Base-by-base conservation (phyloP, 2,888 invertebrate genomes). In the Cistogaster globosa region DNA sequence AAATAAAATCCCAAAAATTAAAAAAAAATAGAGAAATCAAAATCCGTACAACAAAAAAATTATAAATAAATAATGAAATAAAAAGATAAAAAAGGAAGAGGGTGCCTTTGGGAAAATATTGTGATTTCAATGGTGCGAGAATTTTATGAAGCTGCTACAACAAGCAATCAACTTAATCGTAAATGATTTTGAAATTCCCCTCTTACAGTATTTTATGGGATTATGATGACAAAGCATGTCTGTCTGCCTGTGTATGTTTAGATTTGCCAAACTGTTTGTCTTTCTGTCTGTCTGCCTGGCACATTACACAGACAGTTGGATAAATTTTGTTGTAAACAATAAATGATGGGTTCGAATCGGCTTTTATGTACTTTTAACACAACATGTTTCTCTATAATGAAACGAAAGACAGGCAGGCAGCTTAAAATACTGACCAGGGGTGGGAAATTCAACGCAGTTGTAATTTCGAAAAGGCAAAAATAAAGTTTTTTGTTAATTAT, bases 191-290 rank as follows among this genome's bases (percentile, higher is more conserved):
- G n/a, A 58, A 38, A 68, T 9, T 65, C 51, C 69, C 74, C 75
- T 75, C 82, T 42, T 42, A 75, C 65, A 75, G 65, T 45, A 71
- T 84, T 71, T 82, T 76, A 86, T 69, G 65, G 67, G 84, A 84
- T 84, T 84, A 86, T 84, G 84, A 84, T 82, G 86, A 84, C 82
- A 86, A 82, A 62, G 76, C 76, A 84, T 18, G 72, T 72, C 62
- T 53, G 38, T 38, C 72, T 67, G 75, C 77, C 58, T 77, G 32
- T 69, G 69, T 78, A 42, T 69, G 69, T 78, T 74, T 60, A 71
- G 18, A 38, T 62, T 69, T 69, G 4, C n/a, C 45, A 57, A 63
- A 71, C 57, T 62, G 76, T 42, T 67, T 32, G 58, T 16, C 57
- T 67, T 67, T 51, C 22, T 55, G 71, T 22, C 48, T 36, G 63